Percentiles rank a stretch among this genome's conserved stretches.
These are phyloP conservation scores for Cantharis rufa DNA, from an alignment of 2,888 invertebrate genomes.

Conservation along the genomic window DNA sequence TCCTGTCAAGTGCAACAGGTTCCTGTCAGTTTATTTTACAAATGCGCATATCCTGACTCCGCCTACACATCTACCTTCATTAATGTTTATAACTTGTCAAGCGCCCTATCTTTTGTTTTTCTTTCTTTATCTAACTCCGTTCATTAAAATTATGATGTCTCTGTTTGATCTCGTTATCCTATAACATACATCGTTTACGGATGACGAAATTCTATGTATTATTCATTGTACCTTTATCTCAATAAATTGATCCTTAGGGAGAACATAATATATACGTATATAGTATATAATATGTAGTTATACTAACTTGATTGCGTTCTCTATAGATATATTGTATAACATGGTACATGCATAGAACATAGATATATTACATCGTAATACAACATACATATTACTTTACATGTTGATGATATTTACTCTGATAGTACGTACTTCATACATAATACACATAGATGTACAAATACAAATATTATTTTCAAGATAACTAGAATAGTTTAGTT, in stretches of 20 bases:
- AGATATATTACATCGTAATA: no score
- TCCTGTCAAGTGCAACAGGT: conserved; percentile 36
- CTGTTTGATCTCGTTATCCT: conserved; percentile 13
- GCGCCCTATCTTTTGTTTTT: conserved; percentile 38
- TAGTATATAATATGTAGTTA: not conserved
- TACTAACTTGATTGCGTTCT: no score
- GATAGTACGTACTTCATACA: no score
- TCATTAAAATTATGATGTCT: not conserved
- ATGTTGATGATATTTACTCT: no score
- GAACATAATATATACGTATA: not conserved
- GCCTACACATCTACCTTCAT: conserved; percentile 39
- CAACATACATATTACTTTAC: no score
- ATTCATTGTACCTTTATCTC: conserved; percentile 14
- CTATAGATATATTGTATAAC: no score
- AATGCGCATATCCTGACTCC: conserved; percentile 43
- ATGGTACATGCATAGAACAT: no score
- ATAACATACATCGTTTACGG: not conserved
- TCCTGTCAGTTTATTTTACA: conserved; percentile 43
- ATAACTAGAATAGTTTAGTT: no score
- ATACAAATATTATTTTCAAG: no score
- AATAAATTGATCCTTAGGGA: conserved; percentile 12
- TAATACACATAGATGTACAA: no score
- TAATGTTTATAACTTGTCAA: conserved; percentile 39
- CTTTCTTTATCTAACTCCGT: conserved; percentile 24
- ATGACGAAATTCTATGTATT: conserved; percentile 13